These are phyloP conservation scores for Gallinago media DNA, from an alignment of 2,113 vertebrate genomes.

Conservation along the genomic window DNA sequence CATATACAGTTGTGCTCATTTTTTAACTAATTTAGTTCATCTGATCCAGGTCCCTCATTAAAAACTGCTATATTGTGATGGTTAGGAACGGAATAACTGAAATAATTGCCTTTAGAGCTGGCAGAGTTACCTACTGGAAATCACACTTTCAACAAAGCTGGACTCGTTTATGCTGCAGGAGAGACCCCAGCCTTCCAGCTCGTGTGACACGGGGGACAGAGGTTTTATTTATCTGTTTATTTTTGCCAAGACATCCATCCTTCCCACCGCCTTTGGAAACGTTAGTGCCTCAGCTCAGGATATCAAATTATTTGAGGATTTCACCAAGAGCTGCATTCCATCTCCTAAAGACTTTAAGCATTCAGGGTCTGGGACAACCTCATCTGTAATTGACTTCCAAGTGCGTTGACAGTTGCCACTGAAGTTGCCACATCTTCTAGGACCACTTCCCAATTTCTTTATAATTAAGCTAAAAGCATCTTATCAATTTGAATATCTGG, in stretches of 20 bases:
- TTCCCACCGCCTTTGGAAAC: not conserved
- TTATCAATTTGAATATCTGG: not conserved
- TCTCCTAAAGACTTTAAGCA: not conserved
- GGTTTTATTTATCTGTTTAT: not conserved
- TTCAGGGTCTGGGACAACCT: not conserved
- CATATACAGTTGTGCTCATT: not conserved
- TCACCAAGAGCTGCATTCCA: not conserved
- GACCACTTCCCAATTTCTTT: not conserved
- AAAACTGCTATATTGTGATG: not conserved
- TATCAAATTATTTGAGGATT: not conserved
- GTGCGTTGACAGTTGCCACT: not conserved
- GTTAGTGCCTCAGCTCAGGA: not conserved
- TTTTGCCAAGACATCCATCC: not conserved
- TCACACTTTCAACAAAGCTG: not conserved
- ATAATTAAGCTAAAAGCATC: not conserved
- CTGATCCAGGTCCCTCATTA: not conserved
- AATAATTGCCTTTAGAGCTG: not conserved
- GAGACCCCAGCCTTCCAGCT: not conserved
- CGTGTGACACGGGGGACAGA: not conserved
- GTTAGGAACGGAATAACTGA: not conserved
- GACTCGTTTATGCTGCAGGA: not conserved
- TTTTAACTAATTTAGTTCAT: not conserved
- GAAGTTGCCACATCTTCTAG: not conserved
- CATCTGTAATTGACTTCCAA: not conserved
- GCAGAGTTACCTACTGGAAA: not conserved